Conservation (phyloP, 1,140 invertebrate species). For the Tachypleus tridentatus region DNA sequence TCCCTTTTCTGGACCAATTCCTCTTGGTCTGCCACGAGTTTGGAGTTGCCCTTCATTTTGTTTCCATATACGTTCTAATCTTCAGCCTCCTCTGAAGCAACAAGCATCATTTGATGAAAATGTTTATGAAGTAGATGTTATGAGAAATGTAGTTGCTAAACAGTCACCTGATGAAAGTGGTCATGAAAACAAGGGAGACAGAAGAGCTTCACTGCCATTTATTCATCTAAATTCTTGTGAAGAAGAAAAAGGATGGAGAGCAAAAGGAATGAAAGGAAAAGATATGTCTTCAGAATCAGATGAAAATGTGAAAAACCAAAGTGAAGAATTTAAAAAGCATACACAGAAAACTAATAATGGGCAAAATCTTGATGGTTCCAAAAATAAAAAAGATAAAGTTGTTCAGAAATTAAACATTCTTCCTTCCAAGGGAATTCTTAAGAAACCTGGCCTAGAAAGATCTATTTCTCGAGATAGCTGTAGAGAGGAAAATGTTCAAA, state of each 20-base stretch:
- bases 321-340: too few species aligned
- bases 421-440: too few species aligned
- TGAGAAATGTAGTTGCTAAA: slow-evolving; percentile 55
- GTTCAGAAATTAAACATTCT: too few species aligned
- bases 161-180: slow-evolving; percentile 4
- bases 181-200: not conserved
- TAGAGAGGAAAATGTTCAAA: too few species aligned
- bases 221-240: not conserved
- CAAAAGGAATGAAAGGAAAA: too few species aligned
- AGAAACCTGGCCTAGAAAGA: too few species aligned
- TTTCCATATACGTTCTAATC: slow-evolving; percentile 25
- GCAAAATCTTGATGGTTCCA: too few species aligned
- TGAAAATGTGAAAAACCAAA: too few species aligned
- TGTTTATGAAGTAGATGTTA: slow-evolving; percentile 66
- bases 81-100: slow-evolving; percentile 48
- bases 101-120: slow-evolving; percentile 73
- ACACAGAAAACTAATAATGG: too few species aligned
- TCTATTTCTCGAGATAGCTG: too few species aligned
- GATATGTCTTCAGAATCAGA: too few species aligned
- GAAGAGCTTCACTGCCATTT: slow-evolving; percentile 16
- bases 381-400: too few species aligned
- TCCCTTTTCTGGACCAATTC: not conserved
- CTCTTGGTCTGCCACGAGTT: slow-evolving; percentile 19
- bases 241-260: not conserved
- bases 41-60: slow-evolving; percentile 23